Conservation (phyloP, 2,113 vertebrate genomes). For the Pelecanoides urinatrix region DNA sequence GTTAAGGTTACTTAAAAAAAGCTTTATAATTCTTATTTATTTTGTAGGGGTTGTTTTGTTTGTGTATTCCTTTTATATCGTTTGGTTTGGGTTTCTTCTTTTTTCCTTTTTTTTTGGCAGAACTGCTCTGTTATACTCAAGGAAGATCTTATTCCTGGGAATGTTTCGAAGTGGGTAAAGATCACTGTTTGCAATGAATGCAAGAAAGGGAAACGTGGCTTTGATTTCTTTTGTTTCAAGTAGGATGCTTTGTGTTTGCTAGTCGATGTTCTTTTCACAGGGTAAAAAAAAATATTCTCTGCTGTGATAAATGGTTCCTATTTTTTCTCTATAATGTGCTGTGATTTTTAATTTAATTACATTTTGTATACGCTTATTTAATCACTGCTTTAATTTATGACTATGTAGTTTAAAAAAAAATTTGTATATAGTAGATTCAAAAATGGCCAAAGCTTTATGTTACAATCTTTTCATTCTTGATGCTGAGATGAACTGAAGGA, state of each 20-base stretch:
- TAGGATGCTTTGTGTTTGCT: conserved; percentile 79
- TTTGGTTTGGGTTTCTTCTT: conserved; percentile 66
- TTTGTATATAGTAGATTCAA: conserved; percentile 94
- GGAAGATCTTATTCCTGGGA: conserved; percentile 77
- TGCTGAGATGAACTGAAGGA: conserved; percentile 81
- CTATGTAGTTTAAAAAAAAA: conserved; percentile 84
- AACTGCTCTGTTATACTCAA: conserved; percentile 84
- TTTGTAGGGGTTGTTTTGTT: conserved; percentile 80
- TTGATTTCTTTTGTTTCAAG: conserved; percentile 76
- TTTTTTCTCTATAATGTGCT: conserved; percentile 88
- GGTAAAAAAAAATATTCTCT: conserved; percentile 89
- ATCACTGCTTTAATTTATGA: conserved; percentile 95
- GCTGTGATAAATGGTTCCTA: conserved; percentile 92
- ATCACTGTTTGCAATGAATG: conserved; percentile 70
- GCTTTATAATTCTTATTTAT: conserved; percentile 93
- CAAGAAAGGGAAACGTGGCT: conserved; percentile 78
- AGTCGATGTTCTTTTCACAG: conserved; percentile 93
- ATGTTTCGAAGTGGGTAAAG: conserved; percentile 81
- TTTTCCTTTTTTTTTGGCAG: conserved; percentile 56
- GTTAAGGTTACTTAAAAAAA: conserved; percentile 88
- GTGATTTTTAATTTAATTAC: conserved; percentile 91
- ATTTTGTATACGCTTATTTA: conserved; percentile 89
- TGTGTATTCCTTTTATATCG: conserved; percentile 56
- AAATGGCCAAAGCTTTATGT: conserved; percentile 85
- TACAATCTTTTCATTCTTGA: conserved; percentile 85